Percentiles rank a stretch among this genome's conserved stretches.
Evolutionary conservation across 2,797 vertebrate species (phyloP).

Genomic region (Melanotaenia nigrans): DNA sequence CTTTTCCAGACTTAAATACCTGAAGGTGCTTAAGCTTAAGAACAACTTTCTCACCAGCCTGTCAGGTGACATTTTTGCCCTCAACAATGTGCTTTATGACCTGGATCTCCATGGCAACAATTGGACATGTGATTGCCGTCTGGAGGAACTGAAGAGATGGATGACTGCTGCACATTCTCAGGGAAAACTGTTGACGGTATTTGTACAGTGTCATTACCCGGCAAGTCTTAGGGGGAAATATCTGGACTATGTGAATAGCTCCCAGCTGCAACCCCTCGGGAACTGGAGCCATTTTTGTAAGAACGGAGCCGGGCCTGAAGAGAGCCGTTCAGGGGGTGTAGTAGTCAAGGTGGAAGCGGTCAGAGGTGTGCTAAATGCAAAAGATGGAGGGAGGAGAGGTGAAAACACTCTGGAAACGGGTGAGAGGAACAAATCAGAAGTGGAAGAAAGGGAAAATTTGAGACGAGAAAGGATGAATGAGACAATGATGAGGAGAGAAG

Average conservation of each 20-base stretch:
- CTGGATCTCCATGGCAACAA: conserved; percentile 92
- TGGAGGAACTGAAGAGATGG: conserved; percentile 89
- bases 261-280: conserved; percentile 77
- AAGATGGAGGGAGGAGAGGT: conserved; percentile 15
- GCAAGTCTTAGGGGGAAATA: conserved; percentile 87
- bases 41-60: conserved; percentile 88
- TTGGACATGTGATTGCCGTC: conserved; percentile 93
- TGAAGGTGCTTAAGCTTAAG: conserved; percentile 90
- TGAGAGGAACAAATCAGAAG: conserved; percentile 7
- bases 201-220: conserved; percentile 89
- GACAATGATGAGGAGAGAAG: conserved; percentile 23
- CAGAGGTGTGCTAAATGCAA: conserved; percentile 17
- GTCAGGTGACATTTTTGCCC: conserved; percentile 85
- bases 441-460: conserved; percentile 7
- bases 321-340: conserved; percentile 62
- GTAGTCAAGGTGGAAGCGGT: conserved; percentile 44
- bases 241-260: conserved; percentile 90
- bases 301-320: conserved; percentile 48
- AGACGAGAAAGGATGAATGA: background rate
- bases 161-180: conserved; percentile 87
- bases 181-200: conserved; percentile 89
- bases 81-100: conserved; percentile 86
- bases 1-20: conserved; percentile 81
- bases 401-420: conserved; percentile 20
- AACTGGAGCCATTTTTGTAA: conserved; percentile 71